Evolutionary conservation across 2,888 invertebrate genomes (phyloP), one percentile per base, ranked within the genome.

Genomic region (Scrobipalpa atriplicella): DNA sequence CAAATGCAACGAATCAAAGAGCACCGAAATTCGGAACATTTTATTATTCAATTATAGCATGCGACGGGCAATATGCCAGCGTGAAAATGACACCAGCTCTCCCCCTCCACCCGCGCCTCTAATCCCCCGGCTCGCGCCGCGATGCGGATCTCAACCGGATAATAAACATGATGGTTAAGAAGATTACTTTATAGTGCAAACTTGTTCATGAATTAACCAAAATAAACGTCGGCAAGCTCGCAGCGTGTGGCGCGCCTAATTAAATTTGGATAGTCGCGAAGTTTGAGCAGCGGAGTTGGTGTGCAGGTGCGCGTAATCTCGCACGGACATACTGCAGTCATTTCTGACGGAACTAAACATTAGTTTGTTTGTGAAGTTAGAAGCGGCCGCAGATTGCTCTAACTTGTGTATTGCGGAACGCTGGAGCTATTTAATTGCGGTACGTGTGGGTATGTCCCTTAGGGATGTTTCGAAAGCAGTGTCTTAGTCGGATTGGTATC

Each of bases 1-100:
- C 29, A 80, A 68, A 76, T 74, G 76, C 78, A 76, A 67, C 76
- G 76, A 85, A 81, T 84, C 81, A 84, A 84, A 84, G 77, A 78
- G 79, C 77, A 73, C 75, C 79, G 72, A 85, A 86, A 84, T 83
- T 81, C 78, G 80, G 79, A 73, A 81, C 83, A 83, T 87, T 88
- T 85, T 84, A 84, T 86, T 85, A 89, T 86, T 86, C 84, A 86
- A 89, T 89, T 87, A 86, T 77, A 77, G 76, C 77, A 77, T 81
- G 78, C 82, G 80, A 78, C 82, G 82, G 78, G 82, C 83, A 84
- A 84, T 85, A 84, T 82, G 84, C 73, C 81, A 73, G 82, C 84
- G 85, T 83, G 85, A 86, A 86, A 86, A 86, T 85, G 87, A 86
- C 84, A 87, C 86, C 83, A 78, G 69, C 70, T 71, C 73, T n/a